Evolutionary conservation across 2,888 invertebrate genomes (phyloP).

Genomic region (Thecocarcelia acutangulata): DNA sequence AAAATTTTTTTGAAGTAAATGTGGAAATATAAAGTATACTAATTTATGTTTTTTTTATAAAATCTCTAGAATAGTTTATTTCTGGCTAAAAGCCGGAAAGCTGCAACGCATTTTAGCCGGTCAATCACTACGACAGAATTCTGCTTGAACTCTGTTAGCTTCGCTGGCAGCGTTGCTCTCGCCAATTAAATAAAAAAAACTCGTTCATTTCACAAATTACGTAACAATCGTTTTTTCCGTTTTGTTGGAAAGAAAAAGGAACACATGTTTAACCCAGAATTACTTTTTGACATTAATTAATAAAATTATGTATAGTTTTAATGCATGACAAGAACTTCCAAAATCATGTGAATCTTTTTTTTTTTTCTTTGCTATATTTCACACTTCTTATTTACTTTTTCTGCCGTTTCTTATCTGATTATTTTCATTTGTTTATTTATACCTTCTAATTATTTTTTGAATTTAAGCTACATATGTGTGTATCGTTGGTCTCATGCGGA

Average conservation of each 20-base stretch:
- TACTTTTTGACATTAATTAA: too few species aligned
- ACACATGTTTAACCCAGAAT: background rate
- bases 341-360: slow-evolving; percentile 54
- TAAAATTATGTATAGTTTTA: too few species aligned
- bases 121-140: slow-evolving; percentile 43
- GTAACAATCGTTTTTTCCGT: slow-evolving; percentile 59
- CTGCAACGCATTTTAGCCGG: slow-evolving; percentile 59
- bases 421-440: slow-evolving; percentile 31
- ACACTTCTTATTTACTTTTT: slow-evolving; percentile 16
- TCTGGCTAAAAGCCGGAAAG: slow-evolving; percentile 35
- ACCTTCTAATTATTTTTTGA: background rate
- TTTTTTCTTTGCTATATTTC: slow-evolving; percentile 33
- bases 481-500: too few species aligned
- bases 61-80: background rate
- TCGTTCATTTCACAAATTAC: slow-evolving; percentile 60
- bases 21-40: too few species aligned
- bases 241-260: slow-evolving; percentile 21
- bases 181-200: slow-evolving; percentile 44
- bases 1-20: too few species aligned
- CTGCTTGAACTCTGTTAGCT: slow-evolving; percentile 26
- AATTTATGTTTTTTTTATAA: background rate
- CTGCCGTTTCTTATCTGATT: slow-evolving; percentile 6
- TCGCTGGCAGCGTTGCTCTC: slow-evolving; percentile 19
- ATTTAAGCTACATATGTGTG: too few species aligned
- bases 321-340: too few species aligned